phyloP scores from a whole-genome alignment of 2,888 invertebrate species.

The Spatulosminthurus flaviceps region DNA sequence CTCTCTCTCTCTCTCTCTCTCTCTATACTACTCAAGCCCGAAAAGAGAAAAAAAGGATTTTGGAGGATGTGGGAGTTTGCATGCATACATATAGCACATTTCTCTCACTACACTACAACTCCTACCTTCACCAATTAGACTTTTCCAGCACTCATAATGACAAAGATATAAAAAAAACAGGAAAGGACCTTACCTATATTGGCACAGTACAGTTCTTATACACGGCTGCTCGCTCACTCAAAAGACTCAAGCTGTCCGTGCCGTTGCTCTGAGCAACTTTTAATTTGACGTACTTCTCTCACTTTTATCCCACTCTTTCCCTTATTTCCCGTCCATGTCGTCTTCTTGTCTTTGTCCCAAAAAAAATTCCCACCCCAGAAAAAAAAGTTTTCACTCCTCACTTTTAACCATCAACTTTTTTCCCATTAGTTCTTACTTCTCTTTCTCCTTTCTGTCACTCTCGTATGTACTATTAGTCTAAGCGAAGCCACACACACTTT shows the following conservation, averaged over 20 bases:
- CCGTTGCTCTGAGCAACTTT: background rate
- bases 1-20: too few species aligned
- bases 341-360: background rate
- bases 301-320: background rate
- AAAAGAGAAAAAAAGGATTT: too few species aligned
- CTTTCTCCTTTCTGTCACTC: background rate
- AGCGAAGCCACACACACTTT: background rate
- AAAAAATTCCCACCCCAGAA: constrained; percentile 1
- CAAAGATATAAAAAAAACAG: too few species aligned
- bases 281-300: background rate
- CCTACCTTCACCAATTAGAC: too few species aligned
- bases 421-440: background rate
- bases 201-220: too few species aligned
- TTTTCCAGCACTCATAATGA: too few species aligned
- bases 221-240: too few species aligned
- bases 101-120: too few species aligned
- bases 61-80: too few species aligned
- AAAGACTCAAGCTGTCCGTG: constrained; percentile 5
- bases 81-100: too few species aligned
- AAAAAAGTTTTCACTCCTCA: constrained; percentile 11
- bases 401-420: constrained; percentile 18
- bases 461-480: background rate
- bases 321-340: background rate
- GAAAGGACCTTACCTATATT: too few species aligned
- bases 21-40: too few species aligned